A percentile compares a stretch with the other conserved stretches of the same genome.
These are phyloP conservation scores for Heterotilapia buettikoferi DNA, from an alignment of 2,113 vertebrate genomes.

Conservation along the genomic window DNA sequence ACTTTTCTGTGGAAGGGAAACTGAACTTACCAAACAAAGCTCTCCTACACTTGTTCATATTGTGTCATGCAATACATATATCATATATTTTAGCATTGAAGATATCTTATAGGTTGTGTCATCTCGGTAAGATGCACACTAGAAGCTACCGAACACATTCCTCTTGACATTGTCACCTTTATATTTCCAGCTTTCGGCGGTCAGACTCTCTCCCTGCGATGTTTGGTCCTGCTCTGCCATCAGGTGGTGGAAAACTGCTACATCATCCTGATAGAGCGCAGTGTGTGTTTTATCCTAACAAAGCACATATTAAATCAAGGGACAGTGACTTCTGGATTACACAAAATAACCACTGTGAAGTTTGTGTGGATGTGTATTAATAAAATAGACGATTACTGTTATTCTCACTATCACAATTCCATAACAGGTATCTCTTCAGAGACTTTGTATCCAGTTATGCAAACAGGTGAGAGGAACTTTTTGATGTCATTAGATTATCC, in stretches of 20 bases:
- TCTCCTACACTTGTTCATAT: not conserved
- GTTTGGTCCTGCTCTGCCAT: not conserved
- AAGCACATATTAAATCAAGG: accelerated
- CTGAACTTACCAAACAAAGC: not conserved
- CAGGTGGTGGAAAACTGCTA: constrained; percentile 80
- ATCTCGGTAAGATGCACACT: not conserved
- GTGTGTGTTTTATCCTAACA: accelerated
- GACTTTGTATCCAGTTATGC: not conserved
- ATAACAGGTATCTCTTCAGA: accelerated
- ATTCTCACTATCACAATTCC: not conserved
- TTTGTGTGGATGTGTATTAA: not conserved
- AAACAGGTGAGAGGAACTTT: not conserved
- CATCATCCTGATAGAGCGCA: constrained; percentile 67
- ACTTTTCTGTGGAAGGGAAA: not conserved
- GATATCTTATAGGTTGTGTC: not conserved
- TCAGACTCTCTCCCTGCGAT: not conserved
- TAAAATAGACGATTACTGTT: not conserved
- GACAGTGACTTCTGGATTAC: not conserved
- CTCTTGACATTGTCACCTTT: accelerated
- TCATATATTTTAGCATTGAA: not conserved
- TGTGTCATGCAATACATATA: not conserved
- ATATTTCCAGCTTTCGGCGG: accelerated
- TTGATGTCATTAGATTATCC: not conserved
- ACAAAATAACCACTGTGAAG: not conserved
- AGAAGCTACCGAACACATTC: not conserved